These are phyloP conservation scores for Cladopsammia gracilis DNA, from an alignment of 64 coral and sea anemone genomes.

Conservation along the genomic window DNA sequence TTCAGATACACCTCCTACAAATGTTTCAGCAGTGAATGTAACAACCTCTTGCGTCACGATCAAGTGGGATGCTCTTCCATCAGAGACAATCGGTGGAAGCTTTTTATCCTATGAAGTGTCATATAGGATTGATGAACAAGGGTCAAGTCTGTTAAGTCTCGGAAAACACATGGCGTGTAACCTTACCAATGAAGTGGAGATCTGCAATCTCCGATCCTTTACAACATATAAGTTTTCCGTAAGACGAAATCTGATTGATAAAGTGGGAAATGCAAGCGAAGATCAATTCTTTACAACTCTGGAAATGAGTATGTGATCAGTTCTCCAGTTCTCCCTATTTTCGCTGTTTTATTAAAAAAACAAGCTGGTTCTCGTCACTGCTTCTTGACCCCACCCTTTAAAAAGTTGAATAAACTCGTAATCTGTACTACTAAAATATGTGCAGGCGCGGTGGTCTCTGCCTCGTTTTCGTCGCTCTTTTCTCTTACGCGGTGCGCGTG, in stretches of 20 bases:
- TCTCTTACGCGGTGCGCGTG: no score
- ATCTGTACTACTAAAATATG: no score
- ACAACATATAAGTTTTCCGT: not conserved
- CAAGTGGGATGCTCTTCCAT: conserved; percentile 1
- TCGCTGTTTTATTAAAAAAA: not conserved
- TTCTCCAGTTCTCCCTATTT: not conserved
- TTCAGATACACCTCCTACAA: conserved; percentile 10
- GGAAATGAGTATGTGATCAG: not conserved
- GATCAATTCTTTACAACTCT: not conserved
- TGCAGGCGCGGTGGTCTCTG: no score
- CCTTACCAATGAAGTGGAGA: not conserved
- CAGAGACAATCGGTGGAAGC: not conserved
- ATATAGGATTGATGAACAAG: not conserved
- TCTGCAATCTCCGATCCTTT: not conserved
- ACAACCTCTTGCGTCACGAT: not conserved
- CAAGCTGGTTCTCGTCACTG: no score
- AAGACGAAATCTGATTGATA: not conserved
- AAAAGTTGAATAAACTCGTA: no score
- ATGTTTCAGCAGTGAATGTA: not conserved
- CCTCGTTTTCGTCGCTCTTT: no score
- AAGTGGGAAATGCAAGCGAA: not conserved
- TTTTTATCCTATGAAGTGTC: conserved; percentile 12
- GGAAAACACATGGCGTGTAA: no score
- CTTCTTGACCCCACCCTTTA: no score
- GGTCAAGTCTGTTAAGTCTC: not conserved